Base-by-base conservation (phyloP, 2,888 invertebrate genomes). In the Oscheius myriophilus region DNA sequence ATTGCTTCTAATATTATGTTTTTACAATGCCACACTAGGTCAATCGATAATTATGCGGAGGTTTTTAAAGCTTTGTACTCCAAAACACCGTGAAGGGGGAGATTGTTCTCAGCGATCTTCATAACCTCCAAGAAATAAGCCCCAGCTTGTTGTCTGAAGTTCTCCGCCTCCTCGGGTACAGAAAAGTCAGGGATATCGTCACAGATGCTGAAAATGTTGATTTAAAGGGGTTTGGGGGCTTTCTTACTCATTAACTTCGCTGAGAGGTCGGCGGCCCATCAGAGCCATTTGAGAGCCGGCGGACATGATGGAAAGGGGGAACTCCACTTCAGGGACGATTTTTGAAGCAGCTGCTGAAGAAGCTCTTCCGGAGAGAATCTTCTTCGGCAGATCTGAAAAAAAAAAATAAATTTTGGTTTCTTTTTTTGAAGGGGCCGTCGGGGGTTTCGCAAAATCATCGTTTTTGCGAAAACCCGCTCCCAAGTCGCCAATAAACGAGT, bases 231-330 rank as follows among this genome's bases (percentile, higher is more conserved):
- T 21, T 58, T 16, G 23, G n/a, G n/a, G n/a, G n/a, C n/a, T n/a
- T 9, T 33, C 9, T 33, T 3, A 6, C 58, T 16, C 26, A 61
- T 61, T 26, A 2, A 67, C 25, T 42, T 78, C 70, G 16, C 59
- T 18, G 9, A 70, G 67, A 0, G 75, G 70, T 0, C 63, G 70
- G 45, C 70, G 33, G 12, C 76, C 78, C 62, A 77, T 72, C 54
- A 80, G 79, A 21, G 72, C 71, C 80, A 81, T 81, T 59, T 81
- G 81, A 0, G 81, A 33, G 59, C 72, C 75, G 41, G 73, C 65
- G 0, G 73, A 75, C 61, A 75, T 23, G 57, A 74, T 76, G 1
- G 75, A 74, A 1, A 80, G 69, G 3, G 61, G 75, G 41, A 73
- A 80, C 33, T 80, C 77, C 33, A 80, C 73, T 21, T 81, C n/a